Percentiles rank a stretch among this genome's conserved stretches.
Conservation (phyloP, 2,888 invertebrate species). For the Baronia brevicornis region DNA sequence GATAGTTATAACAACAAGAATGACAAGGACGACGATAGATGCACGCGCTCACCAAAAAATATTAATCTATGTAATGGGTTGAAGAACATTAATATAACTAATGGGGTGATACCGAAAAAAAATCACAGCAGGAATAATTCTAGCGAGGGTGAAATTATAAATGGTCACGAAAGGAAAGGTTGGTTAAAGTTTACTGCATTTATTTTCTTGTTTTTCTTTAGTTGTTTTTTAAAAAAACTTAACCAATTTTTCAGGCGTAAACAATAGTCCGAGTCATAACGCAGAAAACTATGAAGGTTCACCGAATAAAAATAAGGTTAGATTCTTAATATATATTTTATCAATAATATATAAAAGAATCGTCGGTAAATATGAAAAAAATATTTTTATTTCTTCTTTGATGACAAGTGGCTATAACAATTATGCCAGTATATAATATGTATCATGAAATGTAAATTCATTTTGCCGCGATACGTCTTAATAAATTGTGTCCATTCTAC, state of each 20-base stretch:
- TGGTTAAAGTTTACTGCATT: not conserved
- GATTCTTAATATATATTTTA: slow-evolving; percentile 7
- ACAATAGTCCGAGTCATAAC: slow-evolving; percentile 59
- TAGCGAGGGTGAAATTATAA: slow-evolving; percentile 47
- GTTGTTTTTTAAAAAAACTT: not conserved
- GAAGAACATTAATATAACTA: slow-evolving; percentile 61
- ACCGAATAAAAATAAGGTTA: slow-evolving; percentile 63
- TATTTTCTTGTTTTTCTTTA: no score
- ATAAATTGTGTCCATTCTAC: no score
- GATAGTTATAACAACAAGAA: slow-evolving; percentile 31
- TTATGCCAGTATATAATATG: no score
- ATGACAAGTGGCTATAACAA: no score
- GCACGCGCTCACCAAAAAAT: slow-evolving; percentile 56
- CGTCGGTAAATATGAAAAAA: no score
- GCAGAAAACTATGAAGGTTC: slow-evolving; percentile 60
- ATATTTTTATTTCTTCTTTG: no score
- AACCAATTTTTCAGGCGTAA: slow-evolving; percentile 38
- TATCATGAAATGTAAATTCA: no score
- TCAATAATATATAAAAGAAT: not conserved
- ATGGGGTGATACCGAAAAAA: slow-evolving; percentile 58
- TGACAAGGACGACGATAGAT: slow-evolving; percentile 36
- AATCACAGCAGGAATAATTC: slow-evolving; percentile 56
- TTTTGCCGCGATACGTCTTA: no score
- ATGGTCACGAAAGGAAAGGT: slow-evolving; percentile 60
- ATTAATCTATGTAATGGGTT: slow-evolving; percentile 61